A percentile compares a stretch with the other conserved stretches of the same genome.
phyloP scores from a whole-genome alignment of 2,113 vertebrate species.

The Etheostoma spectabile region DNA sequence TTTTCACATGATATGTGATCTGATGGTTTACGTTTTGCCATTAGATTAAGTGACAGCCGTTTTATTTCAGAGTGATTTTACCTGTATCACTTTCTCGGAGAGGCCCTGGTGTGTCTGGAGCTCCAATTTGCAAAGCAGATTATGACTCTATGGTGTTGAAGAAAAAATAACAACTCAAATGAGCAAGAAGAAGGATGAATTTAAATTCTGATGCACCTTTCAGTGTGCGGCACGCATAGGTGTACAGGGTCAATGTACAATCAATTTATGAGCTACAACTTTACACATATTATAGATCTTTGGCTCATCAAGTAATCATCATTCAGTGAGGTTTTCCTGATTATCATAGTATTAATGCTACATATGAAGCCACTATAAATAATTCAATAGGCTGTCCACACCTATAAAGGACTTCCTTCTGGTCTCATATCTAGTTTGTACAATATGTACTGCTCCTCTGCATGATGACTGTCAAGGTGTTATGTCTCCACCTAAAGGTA shows the following conservation, averaged over 20 bases:
- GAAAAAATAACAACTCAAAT: slow-evolving; percentile 22
- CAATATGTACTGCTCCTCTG: slow-evolving; percentile 45
- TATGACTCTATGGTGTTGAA: background rate
- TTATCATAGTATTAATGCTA: slow-evolving; percentile 64
- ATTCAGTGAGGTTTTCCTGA: slow-evolving; percentile 60
- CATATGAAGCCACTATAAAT: slow-evolving; percentile 60
- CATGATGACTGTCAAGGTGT: slow-evolving; percentile 68
- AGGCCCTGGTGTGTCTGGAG: slow-evolving; percentile 31
- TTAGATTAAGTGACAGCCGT: slow-evolving; percentile 24
- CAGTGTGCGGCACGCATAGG: slow-evolving; percentile 31
- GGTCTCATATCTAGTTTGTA: slow-evolving; percentile 46
- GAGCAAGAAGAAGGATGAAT: slow-evolving; percentile 16
- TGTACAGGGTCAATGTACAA: slow-evolving; percentile 9
- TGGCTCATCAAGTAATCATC: slow-evolving; percentile 55
- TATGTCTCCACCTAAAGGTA: slow-evolving; percentile 83
- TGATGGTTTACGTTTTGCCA: slow-evolving; percentile 14
- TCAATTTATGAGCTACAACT: slow-evolving; percentile 38
- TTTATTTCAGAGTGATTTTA: slow-evolving; percentile 17
- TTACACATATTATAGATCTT: slow-evolving; percentile 52
- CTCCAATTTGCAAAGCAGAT: slow-evolving; percentile 39
- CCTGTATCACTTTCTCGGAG: slow-evolving; percentile 39
- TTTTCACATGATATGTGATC: slow-evolving; percentile 33
- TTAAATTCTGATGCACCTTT: slow-evolving; percentile 45
- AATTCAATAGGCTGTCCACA: slow-evolving; percentile 64
- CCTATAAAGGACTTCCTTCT: slow-evolving; percentile 62